A percentile compares a stretch with the other conserved stretches of the same genome.
These are phyloP conservation scores for Limnephilus auricula DNA, from an alignment of 2,888 invertebrate species.

Conservation along the genomic window DNA sequence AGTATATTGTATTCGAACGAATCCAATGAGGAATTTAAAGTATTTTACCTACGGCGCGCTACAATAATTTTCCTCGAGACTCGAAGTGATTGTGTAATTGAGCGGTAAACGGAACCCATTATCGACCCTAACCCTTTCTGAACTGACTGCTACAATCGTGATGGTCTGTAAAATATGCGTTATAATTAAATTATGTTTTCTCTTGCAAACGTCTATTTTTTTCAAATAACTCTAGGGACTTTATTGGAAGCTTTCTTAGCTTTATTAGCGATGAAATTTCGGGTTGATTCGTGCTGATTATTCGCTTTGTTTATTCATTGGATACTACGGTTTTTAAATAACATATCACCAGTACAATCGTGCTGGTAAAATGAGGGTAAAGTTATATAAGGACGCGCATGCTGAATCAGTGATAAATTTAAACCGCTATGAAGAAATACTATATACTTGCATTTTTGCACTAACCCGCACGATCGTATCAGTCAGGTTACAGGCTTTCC, in stretches of 20 bases:
- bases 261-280: no score
- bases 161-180: not conserved
- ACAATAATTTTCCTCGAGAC: not conserved
- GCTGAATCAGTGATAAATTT: not conserved
- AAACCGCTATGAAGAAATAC: not conserved
- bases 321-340: not conserved
- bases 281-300: no score
- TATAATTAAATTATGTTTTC: not conserved
- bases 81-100: not conserved
- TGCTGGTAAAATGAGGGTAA: not conserved
- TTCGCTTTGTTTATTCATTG: no score
- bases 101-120: not conserved
- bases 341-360: not conserved
- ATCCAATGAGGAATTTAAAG: not conserved
- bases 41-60: not conserved
- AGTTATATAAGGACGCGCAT: not conserved
- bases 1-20: not conserved
- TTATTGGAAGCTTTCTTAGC: not conserved
- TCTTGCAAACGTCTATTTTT: no score
- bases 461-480: not conserved
- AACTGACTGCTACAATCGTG: not conserved
- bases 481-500: not conserved
- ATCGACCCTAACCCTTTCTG: not conserved
- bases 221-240: no score
- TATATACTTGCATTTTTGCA: not conserved